These are phyloP conservation scores for Drosophila orosa DNA, from an alignment of 1,140 invertebrate genomes.

Conservation along the genomic window DNA sequence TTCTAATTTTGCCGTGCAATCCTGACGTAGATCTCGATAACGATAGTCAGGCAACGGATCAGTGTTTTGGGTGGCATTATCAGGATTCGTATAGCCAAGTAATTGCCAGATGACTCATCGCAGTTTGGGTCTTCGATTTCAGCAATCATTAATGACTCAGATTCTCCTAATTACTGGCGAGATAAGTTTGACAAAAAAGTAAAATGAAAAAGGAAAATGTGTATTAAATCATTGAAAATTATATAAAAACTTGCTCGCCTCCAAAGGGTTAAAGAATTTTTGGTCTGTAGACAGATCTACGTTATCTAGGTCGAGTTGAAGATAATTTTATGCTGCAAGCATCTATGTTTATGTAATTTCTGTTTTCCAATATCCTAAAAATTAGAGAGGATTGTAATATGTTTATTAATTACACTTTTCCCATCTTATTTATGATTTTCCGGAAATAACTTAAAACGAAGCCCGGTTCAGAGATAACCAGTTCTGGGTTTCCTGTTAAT, in stretches of 20 bases:
- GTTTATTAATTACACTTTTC: neutral
- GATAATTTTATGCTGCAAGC: neutral
- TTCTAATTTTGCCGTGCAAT: conserved; percentile 32
- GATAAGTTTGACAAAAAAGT: neutral
- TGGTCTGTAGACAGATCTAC: neutral
- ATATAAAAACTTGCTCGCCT: neutral
- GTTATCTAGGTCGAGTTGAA: neutral
- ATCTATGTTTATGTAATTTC: neutral
- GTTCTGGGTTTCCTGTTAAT: neutral
- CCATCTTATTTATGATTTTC: too few relatives aligned
- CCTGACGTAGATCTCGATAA: conserved; percentile 44
- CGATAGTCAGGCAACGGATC: neutral
- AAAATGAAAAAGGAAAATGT: neutral
- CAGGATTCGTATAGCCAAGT: conserved; percentile 1
- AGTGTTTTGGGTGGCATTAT: conserved; percentile 13
- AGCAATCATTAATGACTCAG: conserved; percentile 13
- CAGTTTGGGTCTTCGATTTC: neutral
- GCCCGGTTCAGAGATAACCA: neutral
- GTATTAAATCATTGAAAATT: too few relatives aligned
- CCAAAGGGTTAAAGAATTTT: neutral
- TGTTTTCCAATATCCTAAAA: neutral
- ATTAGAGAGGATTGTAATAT: neutral
- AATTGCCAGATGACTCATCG: conserved; percentile 15
- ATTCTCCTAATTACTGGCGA: neutral
- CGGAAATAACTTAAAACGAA: neutral